phyloP scores from a whole-genome alignment of 2,113 vertebrate species.

The Psephotus haematonotus region DNA sequence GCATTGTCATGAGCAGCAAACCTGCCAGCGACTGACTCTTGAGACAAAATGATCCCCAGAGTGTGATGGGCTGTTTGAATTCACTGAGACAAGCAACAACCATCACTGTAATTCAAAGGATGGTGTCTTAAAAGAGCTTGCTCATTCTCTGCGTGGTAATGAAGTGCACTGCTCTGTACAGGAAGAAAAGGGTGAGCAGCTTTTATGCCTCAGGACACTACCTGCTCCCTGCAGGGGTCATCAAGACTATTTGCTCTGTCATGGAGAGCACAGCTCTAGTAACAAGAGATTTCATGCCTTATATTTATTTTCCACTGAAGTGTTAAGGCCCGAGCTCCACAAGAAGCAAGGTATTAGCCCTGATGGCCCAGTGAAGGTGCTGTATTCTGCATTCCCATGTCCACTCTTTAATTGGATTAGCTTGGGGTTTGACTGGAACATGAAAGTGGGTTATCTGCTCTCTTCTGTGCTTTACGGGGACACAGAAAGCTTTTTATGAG shows the following conservation, averaged over 20 bases:
- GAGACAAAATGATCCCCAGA: background rate
- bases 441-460: background rate
- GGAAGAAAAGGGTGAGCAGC: background rate
- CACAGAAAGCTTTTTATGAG: conserved; percentile 2
- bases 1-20: background rate
- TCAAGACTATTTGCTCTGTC: background rate
- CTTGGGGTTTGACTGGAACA: background rate
- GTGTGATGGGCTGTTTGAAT: background rate
- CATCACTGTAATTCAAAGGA: background rate
- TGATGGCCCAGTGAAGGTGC: background rate
- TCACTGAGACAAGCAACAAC: background rate
- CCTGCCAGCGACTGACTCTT: background rate
- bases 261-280: background rate
- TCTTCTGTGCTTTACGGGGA: background rate
- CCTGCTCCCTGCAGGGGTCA: conserved; percentile 23
- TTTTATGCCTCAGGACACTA: background rate
- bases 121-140: background rate
- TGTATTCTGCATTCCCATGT: background rate
- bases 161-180: background rate
- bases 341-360: background rate
- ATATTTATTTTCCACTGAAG: background rate
- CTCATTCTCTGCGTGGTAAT: background rate
- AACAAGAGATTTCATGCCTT: background rate
- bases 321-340: background rate
- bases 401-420: conserved; percentile 10